Evolutionary conservation across 2,113 vertebrate species (phyloP), one percentile per base, ranked within the genome.

Genomic region (Lucifuga dentata): DNA sequence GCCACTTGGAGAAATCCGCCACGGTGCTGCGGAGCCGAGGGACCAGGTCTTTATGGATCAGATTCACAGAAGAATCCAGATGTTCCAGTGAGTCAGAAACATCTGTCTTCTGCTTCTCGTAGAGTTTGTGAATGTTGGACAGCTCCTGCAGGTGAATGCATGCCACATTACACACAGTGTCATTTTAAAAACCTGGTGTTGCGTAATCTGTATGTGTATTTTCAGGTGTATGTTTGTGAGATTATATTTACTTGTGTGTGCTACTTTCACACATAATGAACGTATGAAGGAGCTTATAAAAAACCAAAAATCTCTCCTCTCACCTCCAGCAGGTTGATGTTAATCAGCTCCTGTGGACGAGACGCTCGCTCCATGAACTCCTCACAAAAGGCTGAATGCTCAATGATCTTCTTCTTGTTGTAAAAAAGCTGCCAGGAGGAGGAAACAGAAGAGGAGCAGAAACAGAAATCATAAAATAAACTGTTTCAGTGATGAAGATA

Each of bases 41-140:
- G 20, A 94, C 87, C 51, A 96, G 91, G 39, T 96, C 93, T 52
- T 92, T 90, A 36, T 91, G 93, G 80, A 94, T 89, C 84, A 99
- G 89, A 71, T 79, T 91, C 15, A 97, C 24, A 0, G 92, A 74
- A 2, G 91, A 87, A 72, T 91, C 88, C 1, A 83, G 76, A 43
- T 84, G 80, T 10, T 87, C 89, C 5, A 89, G 73, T 12, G 88
- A 64, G 13, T 76, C 46, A 10, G 85, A 92, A 56, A 94, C 87
- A 2, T 85, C 63, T 5, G 86, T 83, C 76, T 99, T 99, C 90
- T 97, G 90, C 73, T 91, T 93, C 56, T 94, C 91, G 53, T 99
- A 99, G 81, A 95, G 92, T 0, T 94, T 81, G 0, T 99, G 94
- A 76, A 99, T 75, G 70, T 98, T 97, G 64, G 93, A 82, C 58